Percentiles rank a stretch among this genome's conserved stretches.
Conservation (phyloP, 2,113 vertebrate genomes). For the Megaceryle maxima region DNA sequence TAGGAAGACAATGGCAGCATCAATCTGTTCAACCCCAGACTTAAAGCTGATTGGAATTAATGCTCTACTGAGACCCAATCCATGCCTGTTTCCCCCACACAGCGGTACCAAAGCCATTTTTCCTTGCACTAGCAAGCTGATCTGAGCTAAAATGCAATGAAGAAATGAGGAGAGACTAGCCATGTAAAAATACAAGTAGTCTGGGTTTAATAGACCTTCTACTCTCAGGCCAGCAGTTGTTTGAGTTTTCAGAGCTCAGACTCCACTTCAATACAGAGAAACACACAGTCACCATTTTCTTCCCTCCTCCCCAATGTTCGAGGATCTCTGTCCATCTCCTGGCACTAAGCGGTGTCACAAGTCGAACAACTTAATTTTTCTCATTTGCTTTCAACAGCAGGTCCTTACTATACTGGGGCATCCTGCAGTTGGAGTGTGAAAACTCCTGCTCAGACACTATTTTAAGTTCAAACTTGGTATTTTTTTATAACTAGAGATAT, state of each 20-base stretch:
- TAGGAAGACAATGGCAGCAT: background rate
- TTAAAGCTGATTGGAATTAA: background rate
- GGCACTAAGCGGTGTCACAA: background rate
- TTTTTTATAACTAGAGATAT: background rate
- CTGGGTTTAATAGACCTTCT: background rate
- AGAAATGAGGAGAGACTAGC: background rate
- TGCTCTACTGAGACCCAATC: background rate
- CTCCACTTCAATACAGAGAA: background rate
- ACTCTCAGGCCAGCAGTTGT: accelerated
- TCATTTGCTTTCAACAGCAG: background rate
- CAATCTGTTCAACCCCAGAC: background rate
- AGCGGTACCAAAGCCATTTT: background rate
- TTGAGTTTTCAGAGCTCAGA: background rate
- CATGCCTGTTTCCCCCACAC: background rate
- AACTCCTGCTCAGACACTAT: background rate
- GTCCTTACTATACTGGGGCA: background rate
- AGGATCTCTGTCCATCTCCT: background rate
- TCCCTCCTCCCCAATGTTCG: background rate
- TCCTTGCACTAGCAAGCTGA: background rate
- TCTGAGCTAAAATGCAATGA: background rate
- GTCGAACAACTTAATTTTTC: background rate
- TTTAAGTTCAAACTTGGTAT: background rate
- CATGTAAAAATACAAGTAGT: background rate
- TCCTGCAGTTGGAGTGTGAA: accelerated
- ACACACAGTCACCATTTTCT: background rate